Conservation (phyloP, 2,797 vertebrate genomes). For the Selene dorsalis region DNA sequence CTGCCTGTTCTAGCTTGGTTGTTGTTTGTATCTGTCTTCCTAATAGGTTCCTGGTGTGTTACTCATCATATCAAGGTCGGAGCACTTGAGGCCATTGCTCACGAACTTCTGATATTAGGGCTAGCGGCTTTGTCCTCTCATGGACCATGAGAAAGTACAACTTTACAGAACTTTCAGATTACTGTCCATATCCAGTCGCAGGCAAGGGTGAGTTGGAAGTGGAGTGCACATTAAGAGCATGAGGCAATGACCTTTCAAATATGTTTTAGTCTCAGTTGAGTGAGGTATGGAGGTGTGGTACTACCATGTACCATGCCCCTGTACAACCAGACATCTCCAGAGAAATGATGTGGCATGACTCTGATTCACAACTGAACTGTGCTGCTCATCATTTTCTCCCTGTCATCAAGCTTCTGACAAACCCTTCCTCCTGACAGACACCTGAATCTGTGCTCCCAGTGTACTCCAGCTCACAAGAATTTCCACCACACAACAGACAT, state of each 20-base stretch:
- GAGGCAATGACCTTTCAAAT: no score
- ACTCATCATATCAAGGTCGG: slow-evolving; percentile 34
- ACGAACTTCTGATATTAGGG: slow-evolving; percentile 37
- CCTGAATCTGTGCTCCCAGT: background rate
- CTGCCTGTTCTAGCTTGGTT: slow-evolving; percentile 24
- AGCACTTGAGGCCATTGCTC: slow-evolving; percentile 52
- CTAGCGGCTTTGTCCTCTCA: slow-evolving; percentile 19
- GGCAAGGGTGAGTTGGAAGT: background rate
- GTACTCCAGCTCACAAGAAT: background rate
- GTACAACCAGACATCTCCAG: background rate
- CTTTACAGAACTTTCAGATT: no score
- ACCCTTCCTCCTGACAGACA: background rate
- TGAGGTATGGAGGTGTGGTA: no score
- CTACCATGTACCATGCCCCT: no score
- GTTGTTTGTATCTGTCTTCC: slow-evolving; percentile 55
- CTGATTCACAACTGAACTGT: background rate
- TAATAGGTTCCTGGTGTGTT: slow-evolving; percentile 62
- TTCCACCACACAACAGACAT: background rate
- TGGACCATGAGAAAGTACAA: background rate
- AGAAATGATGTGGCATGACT: no score
- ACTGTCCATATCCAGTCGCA: background rate
- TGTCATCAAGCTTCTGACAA: background rate
- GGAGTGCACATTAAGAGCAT: background rate
- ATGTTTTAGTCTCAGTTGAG: no score
- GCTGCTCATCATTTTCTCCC: background rate